These are phyloP conservation scores for Todiramphus chloris DNA, from an alignment of 2,113 vertebrate genomes.

Conservation along the genomic window DNA sequence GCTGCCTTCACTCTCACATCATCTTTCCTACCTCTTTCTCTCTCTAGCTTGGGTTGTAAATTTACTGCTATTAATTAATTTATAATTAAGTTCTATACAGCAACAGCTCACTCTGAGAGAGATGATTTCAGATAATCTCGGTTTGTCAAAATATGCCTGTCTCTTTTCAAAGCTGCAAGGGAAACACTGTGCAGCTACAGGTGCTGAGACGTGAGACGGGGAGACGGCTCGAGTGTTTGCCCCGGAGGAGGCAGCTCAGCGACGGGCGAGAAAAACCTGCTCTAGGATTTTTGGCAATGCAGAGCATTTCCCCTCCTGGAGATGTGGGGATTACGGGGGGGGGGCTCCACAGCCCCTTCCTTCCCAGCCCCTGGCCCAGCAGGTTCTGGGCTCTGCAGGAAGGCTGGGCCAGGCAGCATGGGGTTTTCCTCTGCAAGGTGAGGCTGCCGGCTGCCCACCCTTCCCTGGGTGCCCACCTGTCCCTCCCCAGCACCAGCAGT, in stretches of 20 bases:
- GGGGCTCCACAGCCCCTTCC: rapidly evolving
- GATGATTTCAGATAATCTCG: conserved; percentile 2
- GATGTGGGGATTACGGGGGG: not conserved
- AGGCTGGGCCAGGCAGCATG: not conserved
- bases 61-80: conserved; percentile 43
- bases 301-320: rapidly evolving
- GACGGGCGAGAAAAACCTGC: not conserved
- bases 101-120: not conserved
- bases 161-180: not conserved
- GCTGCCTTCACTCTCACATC: not conserved
- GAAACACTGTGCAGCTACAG: not conserved
- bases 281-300: not conserved
- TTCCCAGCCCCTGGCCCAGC: not conserved
- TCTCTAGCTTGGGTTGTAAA: not conserved
- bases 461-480: not conserved
- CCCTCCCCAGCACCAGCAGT: rapidly evolving
- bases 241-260: not conserved
- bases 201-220: not conserved
- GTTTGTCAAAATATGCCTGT: conserved; percentile 43
- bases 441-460: not conserved
- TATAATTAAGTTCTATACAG: conserved; percentile 28
- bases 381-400: rapidly evolving
- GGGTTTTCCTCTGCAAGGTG: too few species aligned
- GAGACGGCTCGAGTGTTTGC: not conserved
- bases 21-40: not conserved